Conservation (phyloP, 1,140 invertebrate genomes). For the Phthorimaea operculella region DNA sequence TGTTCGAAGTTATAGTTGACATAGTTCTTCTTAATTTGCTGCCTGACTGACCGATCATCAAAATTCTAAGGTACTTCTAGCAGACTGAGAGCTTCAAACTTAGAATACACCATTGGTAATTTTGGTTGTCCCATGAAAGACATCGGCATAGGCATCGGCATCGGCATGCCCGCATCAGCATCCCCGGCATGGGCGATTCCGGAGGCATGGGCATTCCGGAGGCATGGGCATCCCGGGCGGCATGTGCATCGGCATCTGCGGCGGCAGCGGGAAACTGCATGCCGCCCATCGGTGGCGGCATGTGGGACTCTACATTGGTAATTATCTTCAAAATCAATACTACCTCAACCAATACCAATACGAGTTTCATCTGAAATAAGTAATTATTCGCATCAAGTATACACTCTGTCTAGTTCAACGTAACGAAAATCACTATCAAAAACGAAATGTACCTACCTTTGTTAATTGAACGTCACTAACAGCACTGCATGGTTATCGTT, state of each 20-base stretch:
- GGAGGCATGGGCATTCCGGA: neutral
- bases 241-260: slow-evolving; percentile 17
- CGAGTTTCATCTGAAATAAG: neutral
- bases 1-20: too few species aligned
- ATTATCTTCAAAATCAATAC: neutral
- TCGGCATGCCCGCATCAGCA: slow-evolving; percentile 19
- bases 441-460: too few species aligned
- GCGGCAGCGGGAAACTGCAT: slow-evolving; percentile 7
- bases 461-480: too few species aligned
- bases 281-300: slow-evolving; percentile 8
- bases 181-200: slow-evolving; percentile 8
- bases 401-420: too few species aligned
- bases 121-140: slow-evolving; percentile 21
- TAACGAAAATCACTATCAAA: too few species aligned
- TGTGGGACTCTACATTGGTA: neutral
- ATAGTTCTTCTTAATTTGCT: too few species aligned
- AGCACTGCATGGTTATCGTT: too few species aligned
- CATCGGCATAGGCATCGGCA: slow-evolving; percentile 17
- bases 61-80: too few species aligned
- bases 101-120: slow-evolving; percentile 38
- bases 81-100: too few species aligned
- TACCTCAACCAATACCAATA: neutral
- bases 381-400: too few species aligned
- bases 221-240: slow-evolving; percentile 14
- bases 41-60: too few species aligned